Percentiles rank a stretch among this genome's conserved stretches.
phyloP scores from a whole-genome alignment of 2,888 invertebrate genomes.

The Sarcophaga subvicina region DNA sequence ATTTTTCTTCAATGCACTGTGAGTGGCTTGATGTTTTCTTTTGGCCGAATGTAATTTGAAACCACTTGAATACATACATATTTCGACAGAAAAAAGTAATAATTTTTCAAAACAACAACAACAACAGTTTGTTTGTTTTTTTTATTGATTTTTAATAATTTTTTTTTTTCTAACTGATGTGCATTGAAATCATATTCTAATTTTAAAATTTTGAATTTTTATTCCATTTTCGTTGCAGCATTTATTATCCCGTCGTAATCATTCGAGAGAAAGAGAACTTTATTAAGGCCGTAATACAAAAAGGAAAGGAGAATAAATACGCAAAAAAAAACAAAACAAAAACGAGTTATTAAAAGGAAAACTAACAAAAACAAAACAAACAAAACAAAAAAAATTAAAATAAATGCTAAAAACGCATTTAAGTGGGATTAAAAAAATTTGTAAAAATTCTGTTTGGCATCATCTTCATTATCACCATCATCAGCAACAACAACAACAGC shows the following conservation, averaged over 20 bases:
- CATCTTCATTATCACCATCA: conserved; percentile 65
- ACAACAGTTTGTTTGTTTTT: neutral
- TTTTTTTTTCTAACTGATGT: conserved; percentile 43
- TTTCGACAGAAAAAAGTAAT: conserved; percentile 31
- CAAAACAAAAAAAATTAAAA: conserved; percentile 73
- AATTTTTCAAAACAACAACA: conserved; percentile 34
- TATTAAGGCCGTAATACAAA: conserved; percentile 9
- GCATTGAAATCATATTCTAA: conserved; percentile 59
- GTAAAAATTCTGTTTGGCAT: conserved; percentile 81
- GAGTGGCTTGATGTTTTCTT: neutral
- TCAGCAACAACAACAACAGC: conserved; percentile 51
- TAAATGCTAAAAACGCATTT: conserved; percentile 78
- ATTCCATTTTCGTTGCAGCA: conserved; percentile 79
- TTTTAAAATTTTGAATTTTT: conserved; percentile 23
- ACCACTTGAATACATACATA: conserved; percentile 26
- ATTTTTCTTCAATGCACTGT: conserved; percentile 48
- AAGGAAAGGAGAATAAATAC: too few relatives aligned
- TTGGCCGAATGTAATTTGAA: conserved; percentile 37
- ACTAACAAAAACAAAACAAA: conserved; percentile 42
- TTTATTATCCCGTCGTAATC: conserved; percentile 67
- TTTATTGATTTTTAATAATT: neutral
- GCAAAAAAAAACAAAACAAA: conserved; percentile 38
- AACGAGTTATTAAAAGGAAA: conserved; percentile 49
- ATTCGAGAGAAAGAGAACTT: conserved; percentile 10
- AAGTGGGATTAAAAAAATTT: conserved; percentile 77